Base-by-base conservation (phyloP, 2,888 invertebrate species). In the Gymnoscelis rufifasciata region DNA sequence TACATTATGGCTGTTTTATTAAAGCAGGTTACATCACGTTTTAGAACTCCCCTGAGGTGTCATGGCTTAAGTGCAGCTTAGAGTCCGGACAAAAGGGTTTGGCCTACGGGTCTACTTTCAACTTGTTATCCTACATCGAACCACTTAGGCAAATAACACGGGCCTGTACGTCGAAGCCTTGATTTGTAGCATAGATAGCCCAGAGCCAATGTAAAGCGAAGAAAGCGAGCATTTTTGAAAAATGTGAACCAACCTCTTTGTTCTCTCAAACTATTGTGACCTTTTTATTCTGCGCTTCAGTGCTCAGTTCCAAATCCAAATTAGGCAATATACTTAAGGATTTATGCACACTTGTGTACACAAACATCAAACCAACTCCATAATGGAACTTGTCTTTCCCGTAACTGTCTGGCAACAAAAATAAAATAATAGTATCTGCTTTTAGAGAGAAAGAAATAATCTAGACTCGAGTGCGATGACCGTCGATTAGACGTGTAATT, bases 401-500 rank as follows among this genome's bases (percentile, higher is more conserved):
- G 73, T 76, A 76, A 74, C 56, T 62, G 67, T 66, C 62, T 60
- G 55, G 54, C 54, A 57, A 55, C 51, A 57, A 28, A 29, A 31
- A 14, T 31, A 31, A 12, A 40, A 59, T 62, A 66, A 59, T 65
- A n/a, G n/a, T n/a, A 63, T 51, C 62, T 66, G 63, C 70, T 71
- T 71, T 69, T 62, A n/a, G n/a, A n/a, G 65, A 59, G 60, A 74
- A 74, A 74, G 68, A 70, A 74, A 74, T 68, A 69, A n/a, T 64
- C 64, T 71, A 71, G 67, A 74, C 19, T 19, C 19, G 31, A 33
- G 83, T 68, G 79, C 83, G 77, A 76, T 80, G 83, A 82, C 83
- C 82, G 73, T 40, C 77, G 83, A 83, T 83, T 79, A 83, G 78
- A 68, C 52, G 70, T 66, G 64, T 66, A 60, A 64, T 68, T 78